phyloP scores from a whole-genome alignment of 2,113 vertebrate genomes.

The Rhodinocichla rosea region DNA sequence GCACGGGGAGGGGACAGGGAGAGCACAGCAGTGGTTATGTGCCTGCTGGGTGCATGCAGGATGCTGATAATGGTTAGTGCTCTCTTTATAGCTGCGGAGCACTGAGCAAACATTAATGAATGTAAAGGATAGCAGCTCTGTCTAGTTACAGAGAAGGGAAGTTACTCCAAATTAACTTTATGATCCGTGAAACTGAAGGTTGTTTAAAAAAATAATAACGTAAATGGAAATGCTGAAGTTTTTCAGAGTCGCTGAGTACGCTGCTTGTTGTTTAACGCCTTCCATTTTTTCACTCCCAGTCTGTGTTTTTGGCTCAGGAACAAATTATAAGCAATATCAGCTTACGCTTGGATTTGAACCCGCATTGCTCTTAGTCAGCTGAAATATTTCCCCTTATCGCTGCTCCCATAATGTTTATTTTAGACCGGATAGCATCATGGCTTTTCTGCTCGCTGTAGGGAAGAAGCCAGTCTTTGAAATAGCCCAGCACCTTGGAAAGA shows the following conservation, averaged over 20 bases:
- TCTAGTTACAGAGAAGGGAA: constrained; percentile 28
- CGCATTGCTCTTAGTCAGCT: constrained; percentile 54
- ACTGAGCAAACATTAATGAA: constrained; percentile 26
- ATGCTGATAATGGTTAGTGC: constrained; percentile 19
- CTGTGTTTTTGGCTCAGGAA: constrained; percentile 37
- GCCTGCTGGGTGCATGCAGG: not conserved
- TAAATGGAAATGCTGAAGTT: constrained; percentile 53
- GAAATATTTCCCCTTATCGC: constrained; percentile 60
- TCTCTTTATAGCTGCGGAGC: not conserved
- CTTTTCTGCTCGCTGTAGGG: constrained; percentile 11
- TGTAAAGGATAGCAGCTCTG: constrained; percentile 14
- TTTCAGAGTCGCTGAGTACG: not conserved
- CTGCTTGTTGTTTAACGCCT: constrained; percentile 53
- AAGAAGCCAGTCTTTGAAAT: constrained; percentile 15
- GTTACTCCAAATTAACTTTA: constrained; percentile 66
- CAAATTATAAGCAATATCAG: constrained; percentile 60
- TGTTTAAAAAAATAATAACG: constrained; percentile 66
- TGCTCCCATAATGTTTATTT: constrained; percentile 52
- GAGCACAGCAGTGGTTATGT: not conserved
- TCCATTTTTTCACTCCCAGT: constrained; percentile 27
- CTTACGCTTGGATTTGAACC: constrained; percentile 62
- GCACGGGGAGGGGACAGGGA: fast-evolving
- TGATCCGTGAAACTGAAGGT: constrained; percentile 63
- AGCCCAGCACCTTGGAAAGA: constrained; percentile 18
- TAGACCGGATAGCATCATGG: constrained; percentile 24